These are phyloP conservation scores for Callyntrura guangdongensis DNA, from an alignment of 2,888 invertebrate genomes.

Conservation along the genomic window DNA sequence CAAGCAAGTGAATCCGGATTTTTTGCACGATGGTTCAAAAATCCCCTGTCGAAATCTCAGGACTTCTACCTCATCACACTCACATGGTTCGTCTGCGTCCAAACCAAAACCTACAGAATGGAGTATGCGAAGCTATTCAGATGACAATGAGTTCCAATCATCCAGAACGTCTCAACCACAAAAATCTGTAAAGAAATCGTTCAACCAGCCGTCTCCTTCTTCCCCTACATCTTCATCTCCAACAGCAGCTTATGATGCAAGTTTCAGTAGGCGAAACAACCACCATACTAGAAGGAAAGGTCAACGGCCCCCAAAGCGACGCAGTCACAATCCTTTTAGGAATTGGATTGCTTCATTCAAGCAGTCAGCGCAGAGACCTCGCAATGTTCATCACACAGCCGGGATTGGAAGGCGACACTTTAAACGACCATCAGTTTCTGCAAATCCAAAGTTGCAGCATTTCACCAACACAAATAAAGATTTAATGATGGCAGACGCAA, in stretches of 20 bases:
- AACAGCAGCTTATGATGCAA: conserved; percentile 7
- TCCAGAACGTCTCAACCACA: conserved; percentile 5
- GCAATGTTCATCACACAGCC: background rate
- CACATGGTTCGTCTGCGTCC: too few species aligned
- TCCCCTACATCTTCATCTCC: background rate
- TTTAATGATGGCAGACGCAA: conserved; percentile 75
- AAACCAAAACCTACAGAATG: background rate
- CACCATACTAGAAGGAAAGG: conserved; percentile 19
- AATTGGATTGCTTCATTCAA: conserved; percentile 66
- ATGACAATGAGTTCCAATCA: background rate
- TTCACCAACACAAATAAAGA: conserved; percentile 73
- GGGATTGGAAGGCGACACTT: conserved; percentile 68
- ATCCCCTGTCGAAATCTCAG: background rate
- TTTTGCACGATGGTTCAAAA: conserved; percentile 70
- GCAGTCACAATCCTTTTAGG: conserved; percentile 72
- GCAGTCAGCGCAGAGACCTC: conserved; percentile 30
- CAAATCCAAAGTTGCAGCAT: conserved; percentile 64
- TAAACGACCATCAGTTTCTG: conserved; percentile 41
- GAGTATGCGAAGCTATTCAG: background rate
- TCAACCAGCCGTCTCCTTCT: conserved; percentile 12
- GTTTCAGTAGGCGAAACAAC: conserved; percentile 56
- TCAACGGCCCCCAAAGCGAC: conserved; percentile 63
- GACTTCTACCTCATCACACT: too few species aligned
- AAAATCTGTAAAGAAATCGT: conserved; percentile 43
- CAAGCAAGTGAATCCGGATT: conserved; percentile 62